phyloP scores from a whole-genome alignment of 2,888 invertebrate genomes.

The Caenorhabditis zanzibari region DNA sequence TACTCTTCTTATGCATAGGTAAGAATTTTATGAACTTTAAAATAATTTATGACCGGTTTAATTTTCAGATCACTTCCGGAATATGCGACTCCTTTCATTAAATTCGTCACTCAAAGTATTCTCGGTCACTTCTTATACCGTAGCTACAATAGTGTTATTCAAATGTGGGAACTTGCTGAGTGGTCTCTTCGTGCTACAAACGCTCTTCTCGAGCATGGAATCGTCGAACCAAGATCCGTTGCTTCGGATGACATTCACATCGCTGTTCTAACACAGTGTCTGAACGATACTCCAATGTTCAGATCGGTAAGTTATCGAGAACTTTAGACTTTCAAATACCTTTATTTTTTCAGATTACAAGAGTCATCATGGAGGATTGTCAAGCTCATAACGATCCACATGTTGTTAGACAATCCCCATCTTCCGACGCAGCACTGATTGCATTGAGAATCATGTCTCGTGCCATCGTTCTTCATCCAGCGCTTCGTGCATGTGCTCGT shows the following conservation, averaged over 20 bases:
- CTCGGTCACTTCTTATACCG: conserved; percentile 74
- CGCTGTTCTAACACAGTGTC: conserved; percentile 75
- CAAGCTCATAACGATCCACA: conserved; percentile 65
- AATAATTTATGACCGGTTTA: too few relatives aligned
- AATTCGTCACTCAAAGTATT: conserved; percentile 75
- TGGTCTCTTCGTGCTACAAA: conserved; percentile 73
- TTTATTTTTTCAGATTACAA: conserved; percentile 66
- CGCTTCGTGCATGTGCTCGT: conserved; percentile 73
- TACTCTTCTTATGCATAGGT: conserved; percentile 72
- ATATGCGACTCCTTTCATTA: conserved; percentile 74
- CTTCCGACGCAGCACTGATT: conserved; percentile 68
- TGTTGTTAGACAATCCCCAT: conserved; percentile 50
- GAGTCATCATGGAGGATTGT: conserved; percentile 75
- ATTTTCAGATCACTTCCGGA: conserved; percentile 61
- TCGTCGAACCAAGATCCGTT: conserved; percentile 76
- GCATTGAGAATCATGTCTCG: conserved; percentile 64
- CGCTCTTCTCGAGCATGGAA: conserved; percentile 74
- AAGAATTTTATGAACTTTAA: neutral
- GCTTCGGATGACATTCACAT: conserved; percentile 64
- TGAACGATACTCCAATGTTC: conserved; percentile 79
- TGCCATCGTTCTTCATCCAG: conserved; percentile 72
- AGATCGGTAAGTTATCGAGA: conserved; percentile 61
- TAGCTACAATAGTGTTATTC: conserved; percentile 76
- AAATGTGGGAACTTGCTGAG: conserved; percentile 80
- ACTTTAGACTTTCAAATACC: neutral